Base-by-base conservation (phyloP, 2,888 invertebrate species). In the Automeris io region DNA sequence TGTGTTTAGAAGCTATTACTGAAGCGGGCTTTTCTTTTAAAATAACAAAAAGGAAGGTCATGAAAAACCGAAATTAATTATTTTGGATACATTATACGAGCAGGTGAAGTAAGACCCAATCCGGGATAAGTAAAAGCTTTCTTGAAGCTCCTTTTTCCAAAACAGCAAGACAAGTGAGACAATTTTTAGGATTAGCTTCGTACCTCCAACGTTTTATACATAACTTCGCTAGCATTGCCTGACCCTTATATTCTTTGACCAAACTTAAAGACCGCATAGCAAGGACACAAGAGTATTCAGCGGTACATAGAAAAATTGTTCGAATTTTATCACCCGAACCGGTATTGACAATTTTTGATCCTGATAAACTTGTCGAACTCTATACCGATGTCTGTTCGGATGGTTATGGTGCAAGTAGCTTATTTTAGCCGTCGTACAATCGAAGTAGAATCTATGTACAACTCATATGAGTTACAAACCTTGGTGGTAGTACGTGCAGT, bases 1-100 rank as follows among this genome's bases (percentile, higher is more conserved):
- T 5, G 41, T 60, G 0, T 35, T n/a, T 67, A 0, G 37, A 45
- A 1, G 49, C 56, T 0, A 23, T 67, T 6, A 34, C 21, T 3
- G 25, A 53, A 0, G 24, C 58, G 0, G 64, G 61, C 0, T 64
- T 63, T 31, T 61, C 57, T 0, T 40, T 61, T 0, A 62, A 61
- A n/a, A 18, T 41, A 1, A 41, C 54, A 0, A 62, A 63, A 35
- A 43, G 45, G n/a, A 8, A 3, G 0, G 59, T 59, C 23, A 51
- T 60, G 8, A 59, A 54, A 25, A 31, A n/a, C 33, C 0, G 45
- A 47, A 0, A 45, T 61, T 0, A 57, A 61, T n/a, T 60, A 59
- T 12, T 33, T 61, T 0, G 60, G 60, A 0, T 52, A 55, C 16
- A 33, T 60, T 0, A 31, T 61, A 2, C n/a, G 33, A 4, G 18